Base-by-base conservation (phyloP, 2,113 vertebrate genomes). In the Rhagologus leucostigma region DNA sequence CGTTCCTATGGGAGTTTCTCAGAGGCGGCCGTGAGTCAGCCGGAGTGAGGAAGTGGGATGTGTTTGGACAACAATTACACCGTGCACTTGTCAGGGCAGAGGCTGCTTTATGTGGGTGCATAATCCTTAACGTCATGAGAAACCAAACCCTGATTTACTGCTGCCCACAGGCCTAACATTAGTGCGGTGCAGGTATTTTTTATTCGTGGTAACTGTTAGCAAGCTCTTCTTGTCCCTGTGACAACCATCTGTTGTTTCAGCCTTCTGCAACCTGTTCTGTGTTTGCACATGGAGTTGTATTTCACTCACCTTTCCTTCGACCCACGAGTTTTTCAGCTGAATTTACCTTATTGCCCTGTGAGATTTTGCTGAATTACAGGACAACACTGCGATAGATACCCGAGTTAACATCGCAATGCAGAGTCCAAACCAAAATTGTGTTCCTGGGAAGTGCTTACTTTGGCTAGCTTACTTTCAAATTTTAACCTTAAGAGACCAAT, bases 21-120 rank as follows among this genome's bases (percentile, higher is more conserved):
- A 23, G 39, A 30, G 62, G 94, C 39, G 57, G 56, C 65, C 64
- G 26, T 86, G 93, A 96, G 82, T 86, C 95, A 96, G 13, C 35
- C 6, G 1, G 16, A 33, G 75, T 3, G 77, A 53, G 93, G 95
- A 93, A 94, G 90, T 53, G 92, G 96, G 86, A 93, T 96, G 88
- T 90, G 92, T 94, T 92, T 60, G 96, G 90, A 84, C 96, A 96
- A 5, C 87, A 81, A 7, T 90, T 55, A 27, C 55, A 3, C 22
- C 33, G 82, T 63, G 16, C 82, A 0, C 95, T 93, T 96, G 95
- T 91, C 88, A 35, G 91, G 94, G 95, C 95, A 97, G 93, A 94
- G 89, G 17, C 93, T 94, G 84, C 50, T 87, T 79, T 55, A 46
- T 87, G 95, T 62, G 89, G 87, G 10, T 73, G 87, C 93, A 30